These are phyloP conservation scores for Falco novaeseelandiae DNA, from an alignment of 2,797 vertebrate species.

Conservation along the genomic window DNA sequence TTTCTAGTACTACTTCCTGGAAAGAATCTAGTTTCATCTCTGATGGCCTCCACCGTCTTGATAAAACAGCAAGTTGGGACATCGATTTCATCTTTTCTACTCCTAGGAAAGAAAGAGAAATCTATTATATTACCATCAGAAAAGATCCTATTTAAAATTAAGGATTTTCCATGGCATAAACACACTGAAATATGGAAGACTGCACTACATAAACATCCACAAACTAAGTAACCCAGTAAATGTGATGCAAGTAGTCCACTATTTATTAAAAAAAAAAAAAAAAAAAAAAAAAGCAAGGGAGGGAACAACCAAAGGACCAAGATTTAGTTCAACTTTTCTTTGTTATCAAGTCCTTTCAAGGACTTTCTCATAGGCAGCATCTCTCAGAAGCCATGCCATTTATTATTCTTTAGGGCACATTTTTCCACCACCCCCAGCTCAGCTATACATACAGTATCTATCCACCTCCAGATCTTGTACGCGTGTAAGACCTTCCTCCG, in stretches of 20 bases:
- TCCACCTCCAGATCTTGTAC: background rate
- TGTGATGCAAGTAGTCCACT: background rate
- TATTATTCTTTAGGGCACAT: background rate
- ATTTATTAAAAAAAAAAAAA: background rate
- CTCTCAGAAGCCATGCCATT: background rate
- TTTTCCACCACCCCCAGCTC: background rate
- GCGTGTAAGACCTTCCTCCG: background rate
- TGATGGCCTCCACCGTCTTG: constrained; percentile 89
- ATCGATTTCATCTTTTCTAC: constrained; percentile 98
- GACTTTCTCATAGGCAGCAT: background rate
- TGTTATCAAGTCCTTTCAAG: background rate
- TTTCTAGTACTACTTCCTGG: constrained; percentile 95
- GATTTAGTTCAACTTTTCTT: background rate
- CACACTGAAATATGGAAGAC: background rate
- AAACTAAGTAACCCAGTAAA: background rate
- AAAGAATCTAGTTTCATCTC: constrained; percentile 93
- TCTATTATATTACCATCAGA: background rate
- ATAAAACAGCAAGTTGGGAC: constrained; percentile 94
- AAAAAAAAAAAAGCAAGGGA: background rate
- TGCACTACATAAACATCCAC: background rate
- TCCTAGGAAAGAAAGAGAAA: constrained; percentile 73
- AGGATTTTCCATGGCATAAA: background rate
- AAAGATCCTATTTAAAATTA: background rate
- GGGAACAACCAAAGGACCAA: background rate
- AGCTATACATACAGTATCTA: background rate